Percentiles rank a stretch among this genome's conserved stretches.
Evolutionary conservation across 2,797 vertebrate genomes (phyloP).

Genomic region (Onychomys arenicola): DNA sequence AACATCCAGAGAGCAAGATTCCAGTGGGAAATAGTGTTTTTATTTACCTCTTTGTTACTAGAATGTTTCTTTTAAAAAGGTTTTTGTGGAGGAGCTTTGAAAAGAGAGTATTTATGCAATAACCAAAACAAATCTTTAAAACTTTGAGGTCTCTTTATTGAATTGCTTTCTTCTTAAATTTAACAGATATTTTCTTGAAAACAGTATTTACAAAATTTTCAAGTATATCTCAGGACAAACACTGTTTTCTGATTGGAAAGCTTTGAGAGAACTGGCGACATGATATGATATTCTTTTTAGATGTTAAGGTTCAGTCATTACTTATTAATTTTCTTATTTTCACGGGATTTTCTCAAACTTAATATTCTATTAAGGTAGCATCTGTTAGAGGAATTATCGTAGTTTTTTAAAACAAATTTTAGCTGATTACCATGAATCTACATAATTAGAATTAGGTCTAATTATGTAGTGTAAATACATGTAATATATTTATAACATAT

Average conservation of each 20-base stretch:
- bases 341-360: constrained; percentile 87
- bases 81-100: constrained; percentile 75
- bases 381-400: constrained; percentile 91
- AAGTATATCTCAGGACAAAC: constrained; percentile 60
- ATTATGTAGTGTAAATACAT: constrained; percentile 92
- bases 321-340: constrained; percentile 88
- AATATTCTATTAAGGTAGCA: constrained; percentile 90
- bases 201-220: constrained; percentile 72
- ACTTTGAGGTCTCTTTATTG: constrained; percentile 75
- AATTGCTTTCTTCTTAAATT: constrained; percentile 74
- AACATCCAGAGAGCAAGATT: constrained; percentile 83
- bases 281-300: constrained; percentile 70
- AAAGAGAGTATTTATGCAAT: constrained; percentile 77
- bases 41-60: constrained; percentile 84
- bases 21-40: constrained; percentile 83
- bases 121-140: constrained; percentile 82
- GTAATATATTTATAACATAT: constrained; percentile 89
- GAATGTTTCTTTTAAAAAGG: constrained; percentile 73
- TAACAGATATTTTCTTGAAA: constrained; percentile 69
- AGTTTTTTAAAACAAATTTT: constrained; percentile 92
- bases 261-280: constrained; percentile 74
- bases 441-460: constrained; percentile 91
- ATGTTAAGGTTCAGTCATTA: constrained; percentile 84
- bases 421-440: constrained; percentile 92
- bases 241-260: constrained; percentile 58